Base-by-base conservation (phyloP, 2,797 vertebrate species). In the Melopsittacus undulatus region DNA sequence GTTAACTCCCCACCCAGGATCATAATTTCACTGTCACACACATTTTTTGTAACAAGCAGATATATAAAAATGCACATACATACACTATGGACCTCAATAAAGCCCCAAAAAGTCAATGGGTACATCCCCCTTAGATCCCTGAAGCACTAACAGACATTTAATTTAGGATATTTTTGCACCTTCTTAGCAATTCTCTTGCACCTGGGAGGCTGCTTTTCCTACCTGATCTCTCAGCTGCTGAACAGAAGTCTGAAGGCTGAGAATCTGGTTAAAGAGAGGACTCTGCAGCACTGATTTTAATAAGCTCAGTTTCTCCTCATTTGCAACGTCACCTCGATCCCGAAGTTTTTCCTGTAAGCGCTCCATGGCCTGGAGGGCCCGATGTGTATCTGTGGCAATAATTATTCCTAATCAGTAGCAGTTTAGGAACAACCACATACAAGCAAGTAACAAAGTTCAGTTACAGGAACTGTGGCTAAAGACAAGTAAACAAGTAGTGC, bases 231-330 rank as follows among this genome's bases (percentile, higher is more conserved):
- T 98, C 89, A 99, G 97, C 64, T 99, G 99, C 85, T 99, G 99
- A 81, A 99, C 98, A 4, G 99, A 99, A 96, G 98, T 99, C 98
- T 99, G 99, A 88, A 99, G 97, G 90, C 97, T 98, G 91, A 99
- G 98, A 96, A 99, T 99, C 97, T 99, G 99, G 95, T 98, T 99
- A 97, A 99, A 99, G 83, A 99, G 98, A 42, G 99, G 99, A 96
- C 99, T 99, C 98, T 99, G 99, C 57, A 99, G 98, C 82, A 99
- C 98, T 2, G 99, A 99, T 92, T 98, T 99, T 67, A 99, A 97
- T 72, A 99, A 98, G 96, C 96, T 98, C 84, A 99, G 97, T 90
- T 99, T 99, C 97, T 99, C 99, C 94, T 99, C 99, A 0, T 98
- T 99, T 76, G 98, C 98, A 94, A 97, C 74, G 85, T 99, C 99